Evolutionary conservation across 2,888 invertebrate species (phyloP).

Genomic region (Troglohyphantes excavatus): DNA sequence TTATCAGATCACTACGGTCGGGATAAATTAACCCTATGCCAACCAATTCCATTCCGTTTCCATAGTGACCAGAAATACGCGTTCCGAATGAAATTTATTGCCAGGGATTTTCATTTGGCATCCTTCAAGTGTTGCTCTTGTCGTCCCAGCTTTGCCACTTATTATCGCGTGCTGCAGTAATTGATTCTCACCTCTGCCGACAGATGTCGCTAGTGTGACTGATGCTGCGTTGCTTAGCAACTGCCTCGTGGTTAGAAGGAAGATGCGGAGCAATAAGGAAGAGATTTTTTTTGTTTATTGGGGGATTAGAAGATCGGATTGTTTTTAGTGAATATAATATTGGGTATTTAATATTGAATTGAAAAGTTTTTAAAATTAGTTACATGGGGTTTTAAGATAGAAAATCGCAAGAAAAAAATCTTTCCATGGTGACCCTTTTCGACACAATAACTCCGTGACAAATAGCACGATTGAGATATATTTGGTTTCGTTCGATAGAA

Average conservation of each 20-base stretch:
- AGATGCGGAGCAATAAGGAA: slow-evolving; percentile 2
- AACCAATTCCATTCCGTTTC: slow-evolving; percentile 35
- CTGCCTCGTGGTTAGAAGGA: slow-evolving; percentile 9
- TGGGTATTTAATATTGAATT: background rate
- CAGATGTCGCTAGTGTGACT: slow-evolving; percentile 74
- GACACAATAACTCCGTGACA: too few species aligned
- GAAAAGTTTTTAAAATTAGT: too few species aligned
- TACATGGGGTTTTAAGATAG: too few species aligned
- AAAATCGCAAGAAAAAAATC: too few species aligned
- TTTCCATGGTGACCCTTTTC: too few species aligned
- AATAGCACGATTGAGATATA: too few species aligned
- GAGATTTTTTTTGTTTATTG: background rate
- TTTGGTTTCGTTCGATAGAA: too few species aligned
- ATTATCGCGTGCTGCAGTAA: slow-evolving; percentile 55
- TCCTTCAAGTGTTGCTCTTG: slow-evolving; percentile 61
- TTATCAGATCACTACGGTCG: background rate
- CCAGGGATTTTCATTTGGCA: slow-evolving; percentile 69
- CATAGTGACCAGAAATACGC: slow-evolving; percentile 56
- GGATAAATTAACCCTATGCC: slow-evolving; percentile 70
- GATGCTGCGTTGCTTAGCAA: slow-evolving; percentile 63
- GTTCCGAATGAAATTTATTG: slow-evolving; percentile 73
- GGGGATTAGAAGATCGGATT: background rate
- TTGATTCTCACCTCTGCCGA: slow-evolving; percentile 72
- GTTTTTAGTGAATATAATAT: background rate
- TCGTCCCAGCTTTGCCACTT: slow-evolving; percentile 26